These are phyloP conservation scores for Psophia crepitans DNA, from an alignment of 2,113 vertebrate genomes.

Conservation along the genomic window DNA sequence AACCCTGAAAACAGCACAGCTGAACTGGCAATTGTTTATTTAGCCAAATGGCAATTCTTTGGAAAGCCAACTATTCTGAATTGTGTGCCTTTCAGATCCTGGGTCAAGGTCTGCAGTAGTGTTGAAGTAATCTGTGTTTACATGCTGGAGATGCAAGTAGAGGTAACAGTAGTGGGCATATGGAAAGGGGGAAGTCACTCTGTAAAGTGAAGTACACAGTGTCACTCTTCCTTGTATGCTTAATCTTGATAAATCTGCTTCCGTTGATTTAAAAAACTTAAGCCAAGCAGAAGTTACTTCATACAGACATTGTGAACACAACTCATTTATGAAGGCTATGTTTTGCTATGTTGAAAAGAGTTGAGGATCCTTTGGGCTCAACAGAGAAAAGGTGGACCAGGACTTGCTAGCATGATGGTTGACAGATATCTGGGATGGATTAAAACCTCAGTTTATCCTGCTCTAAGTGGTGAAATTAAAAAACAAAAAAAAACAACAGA, in stretches of 20 bases:
- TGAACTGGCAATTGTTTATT: background rate
- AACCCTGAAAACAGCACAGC: background rate
- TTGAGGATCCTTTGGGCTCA: background rate
- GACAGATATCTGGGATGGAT: background rate
- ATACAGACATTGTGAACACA: background rate
- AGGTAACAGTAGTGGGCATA: too few species aligned
- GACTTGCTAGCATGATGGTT: background rate
- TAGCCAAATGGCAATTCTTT: background rate
- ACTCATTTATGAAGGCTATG: background rate
- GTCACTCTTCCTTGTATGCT: background rate
- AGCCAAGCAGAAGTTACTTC: background rate
- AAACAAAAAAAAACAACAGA: background rate
- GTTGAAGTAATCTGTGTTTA: fast-evolving
- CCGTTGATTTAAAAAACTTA: background rate
- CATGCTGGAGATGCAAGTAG: background rate
- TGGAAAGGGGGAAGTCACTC: too few species aligned
- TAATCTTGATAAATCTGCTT: background rate
- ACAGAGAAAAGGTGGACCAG: background rate
- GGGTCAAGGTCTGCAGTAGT: background rate
- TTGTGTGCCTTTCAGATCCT: background rate
- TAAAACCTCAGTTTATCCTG: background rate
- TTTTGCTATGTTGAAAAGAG: background rate
- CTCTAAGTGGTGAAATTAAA: background rate
- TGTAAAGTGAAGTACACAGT: background rate
- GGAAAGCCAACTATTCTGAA: background rate